Base-by-base conservation (phyloP, 2,113 vertebrate genomes). In the Megaleporinus macrocephalus region DNA sequence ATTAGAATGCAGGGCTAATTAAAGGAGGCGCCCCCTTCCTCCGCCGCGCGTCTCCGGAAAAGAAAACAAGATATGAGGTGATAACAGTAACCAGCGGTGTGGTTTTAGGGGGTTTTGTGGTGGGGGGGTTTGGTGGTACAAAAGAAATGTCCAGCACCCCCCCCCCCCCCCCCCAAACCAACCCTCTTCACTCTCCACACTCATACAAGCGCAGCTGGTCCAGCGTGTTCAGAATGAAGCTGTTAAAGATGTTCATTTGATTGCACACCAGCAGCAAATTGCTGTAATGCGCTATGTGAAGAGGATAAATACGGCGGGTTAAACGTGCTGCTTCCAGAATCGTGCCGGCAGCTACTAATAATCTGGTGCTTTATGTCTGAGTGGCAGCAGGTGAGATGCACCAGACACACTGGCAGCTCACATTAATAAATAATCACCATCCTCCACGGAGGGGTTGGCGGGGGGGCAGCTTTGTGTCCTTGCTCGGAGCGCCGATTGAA, bases 1-100 rank as follows among this genome's bases (percentile, higher is more conserved):
- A 88, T 87, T 88, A 88, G 76, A 73, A 84, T 66, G 55, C 79
- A 49, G 53, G 65, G 30, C 63, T 84, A 79, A 87, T 86, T 83
- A 86, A 81, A 73, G 51, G 76, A 66, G 84, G 77, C 61, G 69
- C 66, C 36, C 73, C 76, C 51, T 70, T 63, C 70, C 69, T 26
- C 47, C 66, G 9, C 41, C 22, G 22, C 59, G 26, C 53, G 2
- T 55, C 73, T 78, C 53, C 24, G 49, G 9, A 57, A 44, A 62
- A 73, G 75, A 76, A 74, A 59, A 30, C 69, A 81, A 41, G 62
- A 47, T 4, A 66, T 63, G 63, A 63, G 61, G 81, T 84, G 36
- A 80, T 76, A 79, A 73, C 36, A 70, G 29, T 65, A 83, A 73
- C 73, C 68, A 49, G 24, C 29, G 66, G 30, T 77, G 69, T 69